Evolutionary conservation across 2,113 vertebrate species (phyloP).

Genomic region (Oryzias celebensis): DNA sequence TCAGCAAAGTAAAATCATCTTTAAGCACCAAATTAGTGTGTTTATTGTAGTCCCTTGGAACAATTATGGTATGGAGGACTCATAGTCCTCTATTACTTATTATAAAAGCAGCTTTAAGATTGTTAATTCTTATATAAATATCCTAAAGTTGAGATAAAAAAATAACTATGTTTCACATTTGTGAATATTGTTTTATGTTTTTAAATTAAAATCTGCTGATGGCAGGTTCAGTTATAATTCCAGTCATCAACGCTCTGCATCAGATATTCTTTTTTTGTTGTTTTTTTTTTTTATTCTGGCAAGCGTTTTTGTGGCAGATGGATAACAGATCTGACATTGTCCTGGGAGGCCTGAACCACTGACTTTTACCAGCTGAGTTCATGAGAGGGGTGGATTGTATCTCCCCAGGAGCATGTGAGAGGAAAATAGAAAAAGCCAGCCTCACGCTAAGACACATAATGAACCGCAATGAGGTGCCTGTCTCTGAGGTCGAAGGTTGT

Average conservation of each 20-base stretch:
- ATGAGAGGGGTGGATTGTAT: slow-evolving; percentile 62
- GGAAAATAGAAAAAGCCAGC: slow-evolving; percentile 47
- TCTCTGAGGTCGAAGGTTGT: slow-evolving; percentile 20
- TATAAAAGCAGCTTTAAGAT: neutral
- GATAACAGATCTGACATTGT: slow-evolving; percentile 51
- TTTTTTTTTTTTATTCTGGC: slow-evolving; percentile 43
- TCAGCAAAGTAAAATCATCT: slow-evolving; percentile 12
- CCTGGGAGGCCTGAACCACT: slow-evolving; percentile 50
- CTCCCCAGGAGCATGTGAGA: slow-evolving; percentile 45
- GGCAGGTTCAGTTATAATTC: slow-evolving; percentile 7
- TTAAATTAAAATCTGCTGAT: neutral
- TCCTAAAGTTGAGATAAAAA: neutral
- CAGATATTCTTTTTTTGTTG: slow-evolving; percentile 15
- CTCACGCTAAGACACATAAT: slow-evolving; percentile 54
- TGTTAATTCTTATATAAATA: slow-evolving; percentile 6
- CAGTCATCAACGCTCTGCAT: slow-evolving; percentile 8
- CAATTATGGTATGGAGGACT: slow-evolving; percentile 3
- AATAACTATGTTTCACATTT: neutral
- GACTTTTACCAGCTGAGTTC: slow-evolving; percentile 61
- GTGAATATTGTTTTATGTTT: neutral
- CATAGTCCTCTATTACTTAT: slow-evolving; percentile 11
- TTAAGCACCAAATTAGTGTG: slow-evolving; percentile 8
- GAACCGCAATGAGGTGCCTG: slow-evolving; percentile 36
- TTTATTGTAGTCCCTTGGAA: slow-evolving; percentile 26
- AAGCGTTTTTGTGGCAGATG: slow-evolving; percentile 54